Conservation (phyloP, 1,140 invertebrate species). For the Phocides pigmalion region DNA sequence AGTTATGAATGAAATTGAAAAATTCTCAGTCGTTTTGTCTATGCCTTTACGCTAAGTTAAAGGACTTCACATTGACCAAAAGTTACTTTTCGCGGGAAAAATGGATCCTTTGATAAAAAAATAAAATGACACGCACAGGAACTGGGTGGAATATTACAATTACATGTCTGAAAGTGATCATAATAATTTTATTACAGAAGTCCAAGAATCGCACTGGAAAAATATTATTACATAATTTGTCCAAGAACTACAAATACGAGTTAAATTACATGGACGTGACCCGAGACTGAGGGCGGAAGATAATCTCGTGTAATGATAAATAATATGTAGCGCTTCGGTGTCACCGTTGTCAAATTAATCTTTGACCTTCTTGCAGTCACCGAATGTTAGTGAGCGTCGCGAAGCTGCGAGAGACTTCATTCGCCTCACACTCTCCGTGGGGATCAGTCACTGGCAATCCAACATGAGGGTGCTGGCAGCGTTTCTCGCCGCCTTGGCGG, state of each 20-base stretch:
- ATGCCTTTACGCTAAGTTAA: too few species aligned
- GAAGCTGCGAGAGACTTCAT: conserved; percentile 46
- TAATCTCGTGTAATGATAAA: conserved; percentile 39
- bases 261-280: conserved; percentile 26
- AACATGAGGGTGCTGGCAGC: conserved; percentile 58
- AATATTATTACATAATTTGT: not conserved
- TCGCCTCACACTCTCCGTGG: conserved; percentile 60
- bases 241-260: not conserved
- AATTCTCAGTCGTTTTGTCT: too few species aligned
- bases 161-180: too few species aligned
- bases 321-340: conserved; percentile 15
- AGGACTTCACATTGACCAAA: too few species aligned
- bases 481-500: conserved; percentile 65
- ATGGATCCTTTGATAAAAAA: too few species aligned
- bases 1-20: too few species aligned
- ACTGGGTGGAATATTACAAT: too few species aligned
- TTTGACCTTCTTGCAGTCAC: conserved; percentile 59
- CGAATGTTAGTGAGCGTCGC: conserved; percentile 38
- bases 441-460: conserved; percentile 47
- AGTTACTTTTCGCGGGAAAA: too few species aligned
- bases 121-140: too few species aligned
- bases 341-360: conserved; percentile 49
- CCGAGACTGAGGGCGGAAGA: conserved; percentile 29
- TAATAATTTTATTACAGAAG: too few species aligned
- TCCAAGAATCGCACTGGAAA: not conserved